phyloP scores from a whole-genome alignment of 2,888 invertebrate genomes.

The Megaustenia siamemsis region DNA sequence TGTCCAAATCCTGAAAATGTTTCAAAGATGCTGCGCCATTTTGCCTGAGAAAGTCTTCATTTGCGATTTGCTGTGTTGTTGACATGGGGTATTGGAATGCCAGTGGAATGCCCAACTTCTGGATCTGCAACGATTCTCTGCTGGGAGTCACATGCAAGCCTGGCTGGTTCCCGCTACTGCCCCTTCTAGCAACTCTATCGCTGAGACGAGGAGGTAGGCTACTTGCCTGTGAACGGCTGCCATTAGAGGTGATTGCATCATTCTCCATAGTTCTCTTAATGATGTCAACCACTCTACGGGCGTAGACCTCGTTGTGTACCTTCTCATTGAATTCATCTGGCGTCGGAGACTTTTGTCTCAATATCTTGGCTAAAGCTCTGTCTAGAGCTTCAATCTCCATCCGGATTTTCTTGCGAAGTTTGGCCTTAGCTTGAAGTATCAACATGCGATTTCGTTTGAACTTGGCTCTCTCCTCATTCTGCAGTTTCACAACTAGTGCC shows the following conservation, averaged over 20 bases:
- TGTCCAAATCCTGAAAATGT: constrained; percentile 36
- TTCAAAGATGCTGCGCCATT: not conserved
- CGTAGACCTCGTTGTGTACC: constrained; percentile 53
- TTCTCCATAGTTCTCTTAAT: constrained; percentile 34
- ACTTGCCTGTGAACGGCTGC: not conserved
- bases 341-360: constrained; percentile 53
- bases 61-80: not conserved
- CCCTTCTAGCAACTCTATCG: not conserved
- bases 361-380: constrained; percentile 53
- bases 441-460: not conserved
- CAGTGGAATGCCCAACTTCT: not conserved
- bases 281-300: constrained; percentile 43
- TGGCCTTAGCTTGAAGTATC: not conserved
- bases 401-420: constrained; percentile 41
- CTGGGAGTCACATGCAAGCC: not conserved
- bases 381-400: constrained; percentile 58
- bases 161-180: too few relatives aligned
- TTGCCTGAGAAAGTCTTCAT: not conserved
- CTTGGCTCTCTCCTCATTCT: not conserved
- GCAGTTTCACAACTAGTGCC: too few relatives aligned
- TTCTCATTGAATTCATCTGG: constrained; percentile 47
- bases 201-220: not conserved
- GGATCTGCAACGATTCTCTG: not conserved
- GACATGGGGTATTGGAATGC: not conserved
- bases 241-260: not conserved